A percentile compares a stretch with the other conserved stretches of the same genome.
Conservation (phyloP, 2,888 invertebrate species). For the Urechis unicinctus region DNA sequence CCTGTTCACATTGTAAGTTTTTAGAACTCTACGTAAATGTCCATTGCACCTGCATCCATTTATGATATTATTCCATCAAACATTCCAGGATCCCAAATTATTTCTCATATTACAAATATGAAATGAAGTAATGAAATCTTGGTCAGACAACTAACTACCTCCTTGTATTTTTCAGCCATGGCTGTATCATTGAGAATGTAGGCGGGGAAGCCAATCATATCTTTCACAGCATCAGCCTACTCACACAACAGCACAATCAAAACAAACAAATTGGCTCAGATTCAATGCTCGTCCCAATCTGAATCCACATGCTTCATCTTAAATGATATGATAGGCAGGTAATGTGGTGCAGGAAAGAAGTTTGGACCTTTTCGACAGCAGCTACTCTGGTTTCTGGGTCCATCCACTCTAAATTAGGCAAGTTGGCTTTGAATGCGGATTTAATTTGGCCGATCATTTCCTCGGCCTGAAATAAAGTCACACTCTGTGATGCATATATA, state of each 20-base stretch:
- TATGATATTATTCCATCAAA: too few relatives aligned
- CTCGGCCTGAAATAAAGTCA: slow-evolving; percentile 60
- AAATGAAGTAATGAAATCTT: neutral
- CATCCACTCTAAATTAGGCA: slow-evolving; percentile 90
- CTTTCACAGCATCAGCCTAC: slow-evolving; percentile 75
- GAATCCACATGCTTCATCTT: neutral
- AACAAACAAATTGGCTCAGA: neutral
- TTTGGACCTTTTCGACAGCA: slow-evolving; percentile 42
- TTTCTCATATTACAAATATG: neutral
- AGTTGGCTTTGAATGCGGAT: slow-evolving; percentile 77
- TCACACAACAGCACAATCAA: slow-evolving; percentile 3
- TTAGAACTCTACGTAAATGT: too few relatives aligned
- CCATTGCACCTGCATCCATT: too few relatives aligned
- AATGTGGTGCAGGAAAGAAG: too few relatives aligned
- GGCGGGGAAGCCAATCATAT: slow-evolving; percentile 84
- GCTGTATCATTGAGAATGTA: slow-evolving; percentile 72
- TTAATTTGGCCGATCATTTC: slow-evolving; percentile 79
- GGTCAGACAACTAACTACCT: slow-evolving; percentile 23
- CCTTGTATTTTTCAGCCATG: slow-evolving; percentile 68
- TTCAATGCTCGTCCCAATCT: neutral
- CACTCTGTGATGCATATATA: too few relatives aligned
- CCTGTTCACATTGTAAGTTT: too few relatives aligned
- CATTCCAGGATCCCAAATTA: too few relatives aligned
- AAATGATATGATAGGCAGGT: too few relatives aligned
- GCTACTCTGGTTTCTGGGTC: slow-evolving; percentile 66